Evolutionary conservation across 1,140 invertebrate species (phyloP), one percentile per base, ranked within the genome.

Genomic region (Drosophila willistoni): DNA sequence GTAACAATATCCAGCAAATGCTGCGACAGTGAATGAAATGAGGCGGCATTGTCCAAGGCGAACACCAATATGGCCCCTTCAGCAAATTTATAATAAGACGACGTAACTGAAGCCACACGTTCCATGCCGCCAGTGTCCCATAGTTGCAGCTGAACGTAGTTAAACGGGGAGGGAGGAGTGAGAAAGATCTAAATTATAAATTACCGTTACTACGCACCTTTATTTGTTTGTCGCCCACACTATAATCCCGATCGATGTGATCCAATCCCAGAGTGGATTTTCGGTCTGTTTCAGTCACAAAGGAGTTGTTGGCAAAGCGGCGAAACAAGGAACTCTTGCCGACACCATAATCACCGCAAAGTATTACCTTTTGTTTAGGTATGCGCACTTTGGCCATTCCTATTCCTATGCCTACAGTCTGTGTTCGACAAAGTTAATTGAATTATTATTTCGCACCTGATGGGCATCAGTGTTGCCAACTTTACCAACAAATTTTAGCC

Each of bases 121-220:
- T 98, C 97, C 96, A 98, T 97, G 68, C 97, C 97, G 80, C 97
- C 97, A 51, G 97, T 98, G 86, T 98, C 97, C 97, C 97, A 98
- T 79, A 98, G 92, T 93, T 98, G 97, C 47, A 98, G 93, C 97
- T 98, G 29, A 10, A 6, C 29, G 29, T 7, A 29, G 29, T 29
- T 13, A 29, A 33, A 7, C 44, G 19, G 22, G n/a, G 59, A 25
- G 9, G 0, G 7, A 34, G 7, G 7, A 1, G 9, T 12, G 7
- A 19, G 10, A 3, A 1, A 55, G 17, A 2, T 29, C 7, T 0
- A 29, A 66, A 57, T 41, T 39, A 14, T 67, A 47, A 69, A 90
- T 1, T 19, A 7, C 22, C 17, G 10, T 12, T 44, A 42, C 73
- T 44, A 42, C 73, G 13, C 93, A 97, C 96, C 93, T 96, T 96